Evolutionary conservation across 2,113 vertebrate species (phyloP).

Genomic region (Labeo catla): DNA sequence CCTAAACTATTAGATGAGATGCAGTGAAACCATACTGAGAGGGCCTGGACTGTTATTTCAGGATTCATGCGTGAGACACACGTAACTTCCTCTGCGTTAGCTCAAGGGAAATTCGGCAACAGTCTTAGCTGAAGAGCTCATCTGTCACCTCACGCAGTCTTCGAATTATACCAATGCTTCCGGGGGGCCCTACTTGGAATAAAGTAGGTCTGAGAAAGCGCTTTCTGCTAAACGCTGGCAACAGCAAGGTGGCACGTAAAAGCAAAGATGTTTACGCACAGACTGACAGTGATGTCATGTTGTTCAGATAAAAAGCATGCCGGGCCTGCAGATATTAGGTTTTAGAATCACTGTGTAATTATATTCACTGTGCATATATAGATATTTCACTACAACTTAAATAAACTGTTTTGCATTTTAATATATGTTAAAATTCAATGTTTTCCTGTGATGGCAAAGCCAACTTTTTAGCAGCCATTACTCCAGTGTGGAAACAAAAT

Average conservation of each 20-base stretch:
- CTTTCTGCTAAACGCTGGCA: background rate
- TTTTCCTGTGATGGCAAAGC: too few species aligned
- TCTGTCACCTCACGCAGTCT: constrained; percentile 2
- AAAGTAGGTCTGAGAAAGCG: constrained; percentile 2
- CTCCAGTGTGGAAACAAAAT: too few species aligned
- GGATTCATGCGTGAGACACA: background rate
- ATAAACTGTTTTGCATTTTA: too few species aligned
- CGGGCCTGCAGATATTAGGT: background rate
- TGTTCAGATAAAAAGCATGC: background rate
- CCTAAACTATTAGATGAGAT: background rate
- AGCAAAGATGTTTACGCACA: background rate
- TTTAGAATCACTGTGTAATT: background rate
- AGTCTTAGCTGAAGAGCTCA: constrained; percentile 13
- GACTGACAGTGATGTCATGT: background rate
- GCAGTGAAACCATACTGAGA: background rate
- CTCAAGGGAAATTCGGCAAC: constrained; percentile 19
- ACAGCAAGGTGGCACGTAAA: background rate
- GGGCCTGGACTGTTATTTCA: constrained; percentile 3
- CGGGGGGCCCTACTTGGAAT: background rate
- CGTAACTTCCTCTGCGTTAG: background rate
- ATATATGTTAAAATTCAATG: too few species aligned
- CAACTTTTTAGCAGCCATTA: too few species aligned
- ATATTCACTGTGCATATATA: too few species aligned
- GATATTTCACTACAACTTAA: too few species aligned
- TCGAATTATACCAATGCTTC: background rate